phyloP scores from a whole-genome alignment of 2,888 invertebrate species.

The Limnephilus auricula region DNA sequence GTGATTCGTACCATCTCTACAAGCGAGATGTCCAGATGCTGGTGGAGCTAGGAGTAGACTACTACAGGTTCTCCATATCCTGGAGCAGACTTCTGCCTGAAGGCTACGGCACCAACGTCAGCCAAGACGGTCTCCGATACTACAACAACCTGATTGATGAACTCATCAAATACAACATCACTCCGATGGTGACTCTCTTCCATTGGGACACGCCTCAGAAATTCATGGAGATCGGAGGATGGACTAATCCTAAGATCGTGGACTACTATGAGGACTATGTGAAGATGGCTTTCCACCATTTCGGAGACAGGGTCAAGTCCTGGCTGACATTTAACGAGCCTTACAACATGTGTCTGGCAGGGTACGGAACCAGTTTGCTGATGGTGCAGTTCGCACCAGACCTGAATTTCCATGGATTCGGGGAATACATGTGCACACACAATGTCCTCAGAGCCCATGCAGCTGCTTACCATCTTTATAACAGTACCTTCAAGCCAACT shows the following conservation, averaged over 20 bases:
- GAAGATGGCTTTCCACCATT: constrained; percentile 74
- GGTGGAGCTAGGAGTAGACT: constrained; percentile 76
- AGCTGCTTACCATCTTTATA: constrained; percentile 79
- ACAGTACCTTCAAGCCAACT: constrained; percentile 68
- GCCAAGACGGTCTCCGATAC: constrained; percentile 76
- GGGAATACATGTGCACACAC: constrained; percentile 81
- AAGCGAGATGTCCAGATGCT: constrained; percentile 80
- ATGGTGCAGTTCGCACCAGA: constrained; percentile 75
- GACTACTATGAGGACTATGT: constrained; percentile 81
- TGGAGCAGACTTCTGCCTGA: constrained; percentile 84
- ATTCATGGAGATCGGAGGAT: constrained; percentile 71
- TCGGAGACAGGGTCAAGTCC: constrained; percentile 74
- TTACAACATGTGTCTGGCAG: constrained; percentile 73
- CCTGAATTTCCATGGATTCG: constrained; percentile 75
- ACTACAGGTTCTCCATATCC: constrained; percentile 81
- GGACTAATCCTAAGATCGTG: constrained; percentile 80
- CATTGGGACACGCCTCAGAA: constrained; percentile 82
- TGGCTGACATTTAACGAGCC: constrained; percentile 85
- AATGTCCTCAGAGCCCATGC: constrained; percentile 82
- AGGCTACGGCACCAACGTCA: constrained; percentile 76
- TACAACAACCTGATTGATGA: constrained; percentile 81
- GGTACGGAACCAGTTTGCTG: constrained; percentile 73
- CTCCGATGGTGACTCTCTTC: constrained; percentile 81
- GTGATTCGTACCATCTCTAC: constrained; percentile 82
- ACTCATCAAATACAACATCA: constrained; percentile 76